Evolutionary conservation across 2,797 vertebrate species (phyloP), one percentile per base, ranked within the genome.

Genomic region (Borostomias antarcticus): DNA sequence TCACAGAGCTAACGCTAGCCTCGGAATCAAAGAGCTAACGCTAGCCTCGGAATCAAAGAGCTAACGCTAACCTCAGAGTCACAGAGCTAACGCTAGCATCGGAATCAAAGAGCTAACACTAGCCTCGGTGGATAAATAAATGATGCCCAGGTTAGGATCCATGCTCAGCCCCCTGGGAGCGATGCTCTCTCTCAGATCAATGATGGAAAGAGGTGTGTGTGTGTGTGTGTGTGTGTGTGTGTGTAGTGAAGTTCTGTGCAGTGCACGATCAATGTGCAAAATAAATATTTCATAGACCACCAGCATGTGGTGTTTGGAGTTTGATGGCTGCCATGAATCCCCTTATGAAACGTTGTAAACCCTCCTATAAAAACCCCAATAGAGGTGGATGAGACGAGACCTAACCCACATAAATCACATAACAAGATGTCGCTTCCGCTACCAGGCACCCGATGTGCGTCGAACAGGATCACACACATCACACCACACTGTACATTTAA

Each of bases 241-340:
- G 63, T n/a, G 11, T 43, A 15, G 37, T 43, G 78, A 77, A 15
- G 2, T 43, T 10, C 10, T 13, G 40, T 43, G 15, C 40, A 43
- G 4, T 43, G 40, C 68, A 28, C 52, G 71, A 87, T 88, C 78
- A 32, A 88, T 84, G 43, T 53, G 70, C 64, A 83, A 86, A 86
- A 86, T 79, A 75, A 83, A 89, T 80, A 83, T 78, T 86, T 85
- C 66, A 79, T 43, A 43, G 71, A 62, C 57, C 64, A 48, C 43
- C 54, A 48, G 72, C 51, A 63, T 70, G 32, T 58, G 56, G 67
- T 35, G 70, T 73, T 75, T 70, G 53, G 67, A 57, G 73, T 78
- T 78, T 75, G 68, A 72, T 69, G 51, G 66, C 68, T 61, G 61
- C 58, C 30, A 69, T 80, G 62, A 81, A 75, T 80, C 70, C 30